Evolutionary conservation across 2,797 vertebrate genomes (phyloP).

Genomic region (Lagorchestes hirsutus): DNA sequence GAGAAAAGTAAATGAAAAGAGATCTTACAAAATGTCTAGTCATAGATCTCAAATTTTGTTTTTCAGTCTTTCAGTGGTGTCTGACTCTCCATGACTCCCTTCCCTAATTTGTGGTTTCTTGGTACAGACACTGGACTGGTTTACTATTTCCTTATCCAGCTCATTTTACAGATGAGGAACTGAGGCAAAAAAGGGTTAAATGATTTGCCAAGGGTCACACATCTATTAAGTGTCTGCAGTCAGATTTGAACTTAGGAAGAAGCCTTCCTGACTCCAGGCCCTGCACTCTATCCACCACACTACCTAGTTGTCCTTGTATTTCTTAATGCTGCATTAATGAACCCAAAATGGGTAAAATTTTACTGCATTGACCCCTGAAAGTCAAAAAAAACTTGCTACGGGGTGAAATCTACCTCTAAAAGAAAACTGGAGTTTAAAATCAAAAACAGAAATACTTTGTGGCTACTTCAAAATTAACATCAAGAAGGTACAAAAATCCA

Average conservation of each 20-base stretch:
- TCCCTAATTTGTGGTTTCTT: neutral
- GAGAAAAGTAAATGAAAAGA: neutral
- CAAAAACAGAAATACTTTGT: neutral
- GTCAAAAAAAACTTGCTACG: fast-evolving
- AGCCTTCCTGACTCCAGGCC: neutral
- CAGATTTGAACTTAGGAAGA: neutral
- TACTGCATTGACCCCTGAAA: neutral
- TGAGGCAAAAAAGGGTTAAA: neutral
- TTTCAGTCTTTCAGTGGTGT: neutral
- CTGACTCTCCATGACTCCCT: neutral
- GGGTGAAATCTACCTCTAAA: neutral
- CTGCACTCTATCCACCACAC: neutral
- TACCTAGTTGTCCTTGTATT: neutral
- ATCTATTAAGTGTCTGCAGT: neutral
- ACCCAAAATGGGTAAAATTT: neutral
- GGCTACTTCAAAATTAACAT: neutral
- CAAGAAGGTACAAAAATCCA: neutral
- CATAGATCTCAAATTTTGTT: neutral
- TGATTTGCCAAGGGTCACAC: neutral
- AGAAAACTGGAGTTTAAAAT: neutral
- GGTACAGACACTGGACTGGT: neutral
- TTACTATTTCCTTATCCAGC: neutral
- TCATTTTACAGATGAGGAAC: neutral
- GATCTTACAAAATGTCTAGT: neutral
- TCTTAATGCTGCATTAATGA: neutral